phyloP scores from a whole-genome alignment of 2,888 invertebrate genomes.

The Pegoplata infirma region DNA sequence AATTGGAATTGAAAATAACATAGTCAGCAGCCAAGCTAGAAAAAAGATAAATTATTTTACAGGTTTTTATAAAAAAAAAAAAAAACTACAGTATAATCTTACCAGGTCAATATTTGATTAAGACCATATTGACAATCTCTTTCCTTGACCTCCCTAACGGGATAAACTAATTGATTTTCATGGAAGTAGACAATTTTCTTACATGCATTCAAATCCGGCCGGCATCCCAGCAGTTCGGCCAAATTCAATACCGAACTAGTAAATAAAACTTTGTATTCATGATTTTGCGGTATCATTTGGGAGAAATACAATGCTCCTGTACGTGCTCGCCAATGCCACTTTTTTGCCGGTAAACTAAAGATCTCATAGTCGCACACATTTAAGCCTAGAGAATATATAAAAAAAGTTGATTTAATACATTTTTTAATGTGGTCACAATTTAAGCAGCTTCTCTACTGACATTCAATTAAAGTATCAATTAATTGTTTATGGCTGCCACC shows the following conservation, averaged over 20 bases:
- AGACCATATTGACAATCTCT: constrained; percentile 87
- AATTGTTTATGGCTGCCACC: constrained; percentile 86
- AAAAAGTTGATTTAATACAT: constrained; percentile 1
- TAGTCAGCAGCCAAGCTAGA: constrained; percentile 83
- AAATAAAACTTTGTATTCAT: constrained; percentile 81
- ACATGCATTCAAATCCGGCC: constrained; percentile 81
- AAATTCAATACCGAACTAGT: constrained; percentile 85
- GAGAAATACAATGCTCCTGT: constrained; percentile 83
- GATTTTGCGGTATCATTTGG: constrained; percentile 80
- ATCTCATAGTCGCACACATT: constrained; percentile 77
- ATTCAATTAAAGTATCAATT: constrained; percentile 79
- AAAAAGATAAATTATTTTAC: neutral
- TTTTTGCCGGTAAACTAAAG: constrained; percentile 83
- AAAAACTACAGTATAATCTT: constrained; percentile 65
- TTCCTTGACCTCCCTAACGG: constrained; percentile 82
- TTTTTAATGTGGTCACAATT: neutral
- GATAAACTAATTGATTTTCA: constrained; percentile 87
- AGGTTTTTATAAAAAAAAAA: too few relatives aligned
- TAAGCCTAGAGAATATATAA: constrained; percentile 72
- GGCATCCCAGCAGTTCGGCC: constrained; percentile 83
- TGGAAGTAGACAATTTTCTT: constrained; percentile 87
- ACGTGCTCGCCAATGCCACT: constrained; percentile 88
- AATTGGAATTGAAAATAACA: constrained; percentile 85
- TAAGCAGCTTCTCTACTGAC: constrained; percentile 69
- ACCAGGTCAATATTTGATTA: constrained; percentile 86